phyloP scores from a whole-genome alignment of 2,113 vertebrate species.

The Ploceus nigricollis region DNA sequence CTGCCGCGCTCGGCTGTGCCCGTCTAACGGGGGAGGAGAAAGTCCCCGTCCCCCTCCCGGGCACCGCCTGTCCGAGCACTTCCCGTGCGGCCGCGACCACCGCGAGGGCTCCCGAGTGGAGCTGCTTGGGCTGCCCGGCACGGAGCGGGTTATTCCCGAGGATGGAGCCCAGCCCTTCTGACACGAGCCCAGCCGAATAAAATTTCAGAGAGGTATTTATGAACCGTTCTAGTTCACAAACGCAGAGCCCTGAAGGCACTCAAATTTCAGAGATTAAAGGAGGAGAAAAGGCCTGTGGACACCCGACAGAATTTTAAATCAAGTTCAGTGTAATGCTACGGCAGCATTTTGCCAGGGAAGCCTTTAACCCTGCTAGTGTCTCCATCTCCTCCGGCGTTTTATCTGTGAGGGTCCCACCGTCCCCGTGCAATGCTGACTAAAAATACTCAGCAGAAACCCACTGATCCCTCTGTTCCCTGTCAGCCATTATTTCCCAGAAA shows the following conservation, averaged over 20 bases:
- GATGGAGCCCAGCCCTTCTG: not conserved
- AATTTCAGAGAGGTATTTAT: not conserved
- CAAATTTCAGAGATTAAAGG: not conserved
- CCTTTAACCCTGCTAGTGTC: not conserved
- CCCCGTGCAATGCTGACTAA: not conserved
- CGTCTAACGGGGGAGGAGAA: not conserved
- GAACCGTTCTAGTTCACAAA: not conserved
- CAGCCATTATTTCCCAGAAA: not conserved
- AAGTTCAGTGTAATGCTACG: not conserved
- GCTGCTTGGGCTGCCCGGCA: not conserved
- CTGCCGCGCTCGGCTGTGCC: not conserved
- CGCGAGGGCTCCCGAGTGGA: not conserved
- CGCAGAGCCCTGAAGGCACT: not conserved
- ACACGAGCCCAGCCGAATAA: not conserved
- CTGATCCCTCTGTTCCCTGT: not conserved
- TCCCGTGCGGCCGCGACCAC: fast-evolving
- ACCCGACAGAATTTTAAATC: not conserved
- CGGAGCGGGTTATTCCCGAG: not conserved
- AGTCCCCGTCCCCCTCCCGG: not conserved
- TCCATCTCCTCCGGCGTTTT: not conserved
- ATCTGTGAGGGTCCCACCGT: not conserved
- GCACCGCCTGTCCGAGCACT: not conserved
- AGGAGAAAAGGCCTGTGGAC: not conserved
- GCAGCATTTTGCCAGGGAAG: not conserved
- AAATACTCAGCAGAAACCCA: not conserved